These are phyloP conservation scores for Verasper variegatus DNA, from an alignment of 2,113 vertebrate genomes.

Conservation along the genomic window DNA sequence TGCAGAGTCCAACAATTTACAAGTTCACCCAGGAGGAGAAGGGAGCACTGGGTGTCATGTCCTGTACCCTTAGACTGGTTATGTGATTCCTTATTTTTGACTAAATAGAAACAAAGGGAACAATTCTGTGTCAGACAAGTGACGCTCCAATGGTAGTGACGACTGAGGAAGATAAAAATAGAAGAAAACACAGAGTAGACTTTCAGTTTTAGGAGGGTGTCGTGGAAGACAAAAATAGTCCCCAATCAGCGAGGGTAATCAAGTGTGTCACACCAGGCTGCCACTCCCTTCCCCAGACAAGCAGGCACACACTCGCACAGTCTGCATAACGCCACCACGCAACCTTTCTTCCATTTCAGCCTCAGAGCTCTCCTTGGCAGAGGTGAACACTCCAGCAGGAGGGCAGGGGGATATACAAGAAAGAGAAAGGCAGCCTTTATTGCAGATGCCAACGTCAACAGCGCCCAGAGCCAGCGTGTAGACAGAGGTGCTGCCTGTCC, in stretches of 20 bases:
- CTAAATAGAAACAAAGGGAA: slow-evolving; percentile 11
- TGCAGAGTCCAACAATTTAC: background rate
- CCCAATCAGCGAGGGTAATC: slow-evolving; percentile 66
- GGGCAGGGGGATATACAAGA: slow-evolving; percentile 31
- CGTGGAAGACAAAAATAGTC: slow-evolving; percentile 57
- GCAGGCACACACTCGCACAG: slow-evolving; percentile 32
- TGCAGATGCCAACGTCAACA: slow-evolving; percentile 72
- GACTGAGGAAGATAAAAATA: slow-evolving; percentile 32
- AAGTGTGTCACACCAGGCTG: slow-evolving; percentile 67
- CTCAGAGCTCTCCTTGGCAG: slow-evolving; percentile 57
- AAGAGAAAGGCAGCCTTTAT: slow-evolving; percentile 69
- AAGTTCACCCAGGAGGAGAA: slow-evolving; percentile 14
- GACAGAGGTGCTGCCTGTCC: slow-evolving; percentile 61
- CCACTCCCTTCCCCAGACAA: slow-evolving; percentile 66
- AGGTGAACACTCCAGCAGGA: slow-evolving; percentile 51
- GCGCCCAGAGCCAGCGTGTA: slow-evolving; percentile 31
- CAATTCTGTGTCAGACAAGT: slow-evolving; percentile 14
- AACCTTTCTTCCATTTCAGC: slow-evolving; percentile 44
- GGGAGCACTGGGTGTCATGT: background rate
- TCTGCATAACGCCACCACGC: slow-evolving; percentile 20
- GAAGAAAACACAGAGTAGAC: slow-evolving; percentile 18
- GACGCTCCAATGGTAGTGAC: background rate
- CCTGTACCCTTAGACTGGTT: slow-evolving; percentile 3
- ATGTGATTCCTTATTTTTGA: slow-evolving; percentile 24
- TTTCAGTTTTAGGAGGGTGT: slow-evolving; percentile 45